Percentiles rank a stretch among this genome's conserved stretches.
These are phyloP conservation scores for Tyrannus savana DNA, from an alignment of 2,113 vertebrate species.

Conservation along the genomic window DNA sequence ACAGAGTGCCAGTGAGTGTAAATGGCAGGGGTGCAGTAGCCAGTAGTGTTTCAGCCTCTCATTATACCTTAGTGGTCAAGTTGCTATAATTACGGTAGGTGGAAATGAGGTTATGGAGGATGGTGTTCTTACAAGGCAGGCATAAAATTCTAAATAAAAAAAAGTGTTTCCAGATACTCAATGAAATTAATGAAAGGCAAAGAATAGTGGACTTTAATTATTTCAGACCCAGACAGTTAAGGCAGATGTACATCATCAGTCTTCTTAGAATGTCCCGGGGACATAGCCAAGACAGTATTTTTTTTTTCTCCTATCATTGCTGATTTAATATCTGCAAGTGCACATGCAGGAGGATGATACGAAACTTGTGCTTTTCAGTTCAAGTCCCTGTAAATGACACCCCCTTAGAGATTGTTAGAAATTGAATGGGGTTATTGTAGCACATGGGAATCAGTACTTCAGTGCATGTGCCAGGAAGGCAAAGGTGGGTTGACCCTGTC, in stretches of 20 bases:
- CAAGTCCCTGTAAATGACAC: slow-evolving; percentile 25
- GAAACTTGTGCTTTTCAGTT: slow-evolving; percentile 19
- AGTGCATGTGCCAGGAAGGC: slow-evolving; percentile 24
- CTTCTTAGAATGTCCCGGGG: slow-evolving; percentile 50
- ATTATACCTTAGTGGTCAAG: neutral
- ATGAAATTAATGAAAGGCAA: slow-evolving; percentile 22
- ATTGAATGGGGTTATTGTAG: slow-evolving; percentile 29
- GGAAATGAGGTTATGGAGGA: neutral
- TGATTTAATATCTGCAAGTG: slow-evolving; percentile 36
- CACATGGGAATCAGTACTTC: slow-evolving; percentile 3
- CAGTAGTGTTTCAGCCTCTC: neutral
- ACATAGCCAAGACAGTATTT: slow-evolving; percentile 5
- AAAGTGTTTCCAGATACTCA: neutral
- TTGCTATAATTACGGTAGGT: neutral
- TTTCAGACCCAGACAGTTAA: slow-evolving; percentile 3
- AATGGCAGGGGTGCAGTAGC: neutral
- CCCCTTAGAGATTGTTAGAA: neutral
- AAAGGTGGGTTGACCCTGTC: slow-evolving; percentile 24
- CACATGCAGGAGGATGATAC: neutral
- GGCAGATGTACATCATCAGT: slow-evolving; percentile 38
- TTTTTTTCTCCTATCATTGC: neutral
- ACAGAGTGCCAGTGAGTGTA: neutral
- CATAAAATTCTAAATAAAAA: slow-evolving; percentile 2
- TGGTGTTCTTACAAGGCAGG: neutral
- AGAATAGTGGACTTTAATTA: slow-evolving; percentile 29